A percentile compares a stretch with the other conserved stretches of the same genome.
phyloP scores from a whole-genome alignment of 2,113 vertebrate species.

The Panurus biarmicus region DNA sequence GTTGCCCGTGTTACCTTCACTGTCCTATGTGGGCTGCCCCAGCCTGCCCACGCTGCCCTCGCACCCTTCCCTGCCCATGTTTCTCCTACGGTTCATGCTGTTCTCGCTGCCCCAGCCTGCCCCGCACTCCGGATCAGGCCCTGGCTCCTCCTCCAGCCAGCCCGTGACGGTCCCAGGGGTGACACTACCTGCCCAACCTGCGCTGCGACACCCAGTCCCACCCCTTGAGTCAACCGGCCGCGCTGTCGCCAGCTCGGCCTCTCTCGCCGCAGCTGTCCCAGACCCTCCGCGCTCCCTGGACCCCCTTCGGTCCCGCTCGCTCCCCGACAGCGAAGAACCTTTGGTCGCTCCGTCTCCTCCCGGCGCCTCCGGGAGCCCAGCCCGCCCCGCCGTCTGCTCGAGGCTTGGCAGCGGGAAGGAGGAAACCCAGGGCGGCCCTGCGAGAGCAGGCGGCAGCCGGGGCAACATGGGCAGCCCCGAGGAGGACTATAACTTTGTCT shows the following conservation, averaged over 20 bases:
- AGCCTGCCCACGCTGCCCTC: not conserved
- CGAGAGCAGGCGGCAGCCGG: not conserved
- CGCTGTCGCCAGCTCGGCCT: not conserved
- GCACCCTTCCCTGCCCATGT: not conserved
- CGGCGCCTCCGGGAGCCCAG: not conserved
- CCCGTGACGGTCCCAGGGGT: constrained; percentile 30
- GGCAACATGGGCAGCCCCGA: constrained; percentile 76
- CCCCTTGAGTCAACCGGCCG: constrained; percentile 14
- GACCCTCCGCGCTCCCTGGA: accelerated
- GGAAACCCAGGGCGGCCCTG: not conserved
- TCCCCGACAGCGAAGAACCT: not conserved
- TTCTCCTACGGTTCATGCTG: accelerated
- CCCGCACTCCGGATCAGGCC: not conserved
- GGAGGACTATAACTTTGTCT: constrained; percentile 92
- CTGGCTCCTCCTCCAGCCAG: not conserved
- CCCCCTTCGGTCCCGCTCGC: not conserved
- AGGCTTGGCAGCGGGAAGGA: not conserved
- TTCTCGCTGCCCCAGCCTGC: not conserved
- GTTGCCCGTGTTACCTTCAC: too few relatives aligned
- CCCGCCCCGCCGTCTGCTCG: not conserved
- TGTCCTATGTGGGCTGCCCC: not conserved
- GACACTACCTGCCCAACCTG: constrained; percentile 58
- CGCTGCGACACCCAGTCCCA: not conserved
- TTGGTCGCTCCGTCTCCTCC: not conserved
- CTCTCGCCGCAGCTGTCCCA: not conserved